Conservation (phyloP, 2,113 vertebrate genomes). For the Seriola rivoliana region DNA sequence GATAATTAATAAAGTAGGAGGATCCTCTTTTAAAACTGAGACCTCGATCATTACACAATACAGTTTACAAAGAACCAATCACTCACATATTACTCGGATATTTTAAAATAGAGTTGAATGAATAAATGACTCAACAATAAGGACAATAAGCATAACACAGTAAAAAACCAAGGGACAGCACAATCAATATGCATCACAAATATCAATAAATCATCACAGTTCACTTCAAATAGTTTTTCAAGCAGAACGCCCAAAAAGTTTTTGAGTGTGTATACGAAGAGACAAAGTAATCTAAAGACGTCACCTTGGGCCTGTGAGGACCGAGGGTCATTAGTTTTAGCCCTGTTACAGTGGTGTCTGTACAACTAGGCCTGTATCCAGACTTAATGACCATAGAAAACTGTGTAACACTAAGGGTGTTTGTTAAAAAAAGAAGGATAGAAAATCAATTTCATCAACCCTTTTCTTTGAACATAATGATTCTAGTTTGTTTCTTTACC, state of each 20-base stretch:
- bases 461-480: not conserved
- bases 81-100: not conserved
- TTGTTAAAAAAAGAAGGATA: too few species aligned
- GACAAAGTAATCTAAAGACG: too few species aligned
- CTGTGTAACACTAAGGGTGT: too few species aligned
- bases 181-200: not conserved
- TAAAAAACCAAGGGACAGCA: not conserved
- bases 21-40: not conserved
- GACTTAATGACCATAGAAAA: not conserved
- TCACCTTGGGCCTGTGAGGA: not conserved
- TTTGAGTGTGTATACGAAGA: too few species aligned
- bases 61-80: not conserved
- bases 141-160: not conserved
- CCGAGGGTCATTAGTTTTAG: not conserved
- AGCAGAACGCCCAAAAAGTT: too few species aligned
- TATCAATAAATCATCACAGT: not conserved
- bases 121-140: not conserved
- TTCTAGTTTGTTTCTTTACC: not conserved
- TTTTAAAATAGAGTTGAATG: not conserved
- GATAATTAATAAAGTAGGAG: slow-evolving; percentile 29
- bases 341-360: not conserved
- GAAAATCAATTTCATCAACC: not conserved
- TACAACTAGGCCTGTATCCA: not conserved
- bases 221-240: too few species aligned
- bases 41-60: too few species aligned